A percentile compares a stretch with the other conserved stretches of the same genome.
phyloP scores from a whole-genome alignment of 1,140 invertebrate genomes.

The Bombus huntii region DNA sequence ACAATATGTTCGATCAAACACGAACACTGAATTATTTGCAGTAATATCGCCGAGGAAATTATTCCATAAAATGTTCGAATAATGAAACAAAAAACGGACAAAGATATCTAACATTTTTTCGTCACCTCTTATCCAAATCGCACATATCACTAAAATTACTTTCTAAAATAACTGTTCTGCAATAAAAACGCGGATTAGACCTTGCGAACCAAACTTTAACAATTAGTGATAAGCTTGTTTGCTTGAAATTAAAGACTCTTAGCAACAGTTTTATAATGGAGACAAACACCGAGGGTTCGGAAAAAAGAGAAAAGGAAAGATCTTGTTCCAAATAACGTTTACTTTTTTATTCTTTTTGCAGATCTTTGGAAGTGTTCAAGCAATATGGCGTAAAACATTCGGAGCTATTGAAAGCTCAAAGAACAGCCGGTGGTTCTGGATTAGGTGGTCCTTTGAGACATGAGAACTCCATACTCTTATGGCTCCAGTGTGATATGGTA shows the following conservation, averaged over 20 bases:
- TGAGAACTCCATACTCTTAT: slow-evolving; percentile 88
- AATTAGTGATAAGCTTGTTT: slow-evolving; percentile 8
- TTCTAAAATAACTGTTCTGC: background rate
- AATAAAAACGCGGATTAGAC: background rate
- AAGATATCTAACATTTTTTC: background rate
- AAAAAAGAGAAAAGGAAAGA: background rate
- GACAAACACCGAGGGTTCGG: background rate
- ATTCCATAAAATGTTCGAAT: background rate
- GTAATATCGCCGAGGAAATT: background rate
- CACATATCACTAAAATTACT: background rate
- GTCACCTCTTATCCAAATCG: background rate
- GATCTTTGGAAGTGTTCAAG: slow-evolving; percentile 89
- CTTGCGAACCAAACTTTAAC: background rate
- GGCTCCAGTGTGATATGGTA: slow-evolving; percentile 92
- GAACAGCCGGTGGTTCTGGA: slow-evolving; percentile 84
- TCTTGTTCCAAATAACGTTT: background rate
- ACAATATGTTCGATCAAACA: too few species aligned
- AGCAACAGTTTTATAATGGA: background rate
- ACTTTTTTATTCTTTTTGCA: slow-evolving; percentile 69
- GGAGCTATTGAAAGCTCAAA: slow-evolving; percentile 89
- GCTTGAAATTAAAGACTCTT: background rate
- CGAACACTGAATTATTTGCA: background rate
- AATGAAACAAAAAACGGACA: background rate
- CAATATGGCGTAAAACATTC: slow-evolving; percentile 87
- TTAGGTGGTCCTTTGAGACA: slow-evolving; percentile 90